phyloP scores from a whole-genome alignment of 2,113 vertebrate genomes.

The Nibea coibor region DNA sequence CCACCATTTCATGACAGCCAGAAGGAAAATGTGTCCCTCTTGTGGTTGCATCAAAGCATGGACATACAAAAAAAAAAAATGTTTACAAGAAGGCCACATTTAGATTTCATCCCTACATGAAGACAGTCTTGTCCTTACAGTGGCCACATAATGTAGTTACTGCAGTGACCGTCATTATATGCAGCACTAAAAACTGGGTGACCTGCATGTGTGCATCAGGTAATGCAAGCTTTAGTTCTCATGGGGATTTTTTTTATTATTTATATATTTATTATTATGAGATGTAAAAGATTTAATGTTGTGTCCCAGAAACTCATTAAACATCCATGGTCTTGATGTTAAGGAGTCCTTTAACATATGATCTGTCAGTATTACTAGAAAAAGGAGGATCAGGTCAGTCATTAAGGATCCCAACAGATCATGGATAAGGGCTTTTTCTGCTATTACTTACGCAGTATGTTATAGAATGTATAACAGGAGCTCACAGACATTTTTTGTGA shows the following conservation, averaged over 20 bases:
- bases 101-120: background rate
- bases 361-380: background rate
- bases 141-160: background rate
- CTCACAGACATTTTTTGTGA: no score
- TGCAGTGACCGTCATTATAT: background rate
- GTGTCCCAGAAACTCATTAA: no score
- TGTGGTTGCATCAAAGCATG: slow-evolving; percentile 26
- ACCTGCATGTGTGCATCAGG: background rate
- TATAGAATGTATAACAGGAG: no score
- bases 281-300: background rate
- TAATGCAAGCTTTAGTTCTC: background rate
- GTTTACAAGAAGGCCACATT: background rate
- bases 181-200: background rate
- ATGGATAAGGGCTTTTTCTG: no score
- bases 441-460: no score
- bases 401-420: no score
- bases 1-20: slow-evolving; percentile 2
- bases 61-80: background rate
- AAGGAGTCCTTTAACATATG: background rate
- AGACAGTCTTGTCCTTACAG: background rate
- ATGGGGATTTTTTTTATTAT: no score
- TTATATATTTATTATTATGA: no score
- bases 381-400: no score
- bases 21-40: slow-evolving; percentile 60
- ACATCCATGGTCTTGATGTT: no score